Conservation (phyloP, 2,797 vertebrate species). For the Vipera ursinii region DNA sequence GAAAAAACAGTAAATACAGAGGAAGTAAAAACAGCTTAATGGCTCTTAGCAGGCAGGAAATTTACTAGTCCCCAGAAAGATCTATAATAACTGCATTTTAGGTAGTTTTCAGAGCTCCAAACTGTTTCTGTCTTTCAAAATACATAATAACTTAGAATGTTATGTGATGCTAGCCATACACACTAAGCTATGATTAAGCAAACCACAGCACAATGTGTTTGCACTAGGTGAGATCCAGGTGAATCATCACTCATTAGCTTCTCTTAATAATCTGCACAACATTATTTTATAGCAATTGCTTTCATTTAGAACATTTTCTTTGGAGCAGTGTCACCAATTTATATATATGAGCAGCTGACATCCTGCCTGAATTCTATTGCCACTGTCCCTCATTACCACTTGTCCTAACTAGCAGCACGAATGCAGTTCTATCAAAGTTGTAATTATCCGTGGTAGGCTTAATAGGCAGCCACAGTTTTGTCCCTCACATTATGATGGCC, state of each 20-base stretch:
- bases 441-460: background rate
- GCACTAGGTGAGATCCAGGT: background rate
- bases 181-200: background rate
- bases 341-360: background rate
- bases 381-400: background rate
- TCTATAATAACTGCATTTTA: background rate
- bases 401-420: background rate
- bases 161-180: background rate
- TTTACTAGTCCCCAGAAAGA: background rate
- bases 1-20: background rate
- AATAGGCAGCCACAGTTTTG: background rate
- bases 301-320: background rate
- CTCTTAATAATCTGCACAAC: background rate
- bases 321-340: background rate
- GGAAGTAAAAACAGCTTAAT: background rate
- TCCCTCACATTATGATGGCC: background rate
- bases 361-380: background rate
- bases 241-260: background rate
- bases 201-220: background rate
- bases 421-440: background rate
- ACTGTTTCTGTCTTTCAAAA: background rate
- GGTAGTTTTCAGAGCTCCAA: background rate
- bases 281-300: background rate
- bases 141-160: background rate
- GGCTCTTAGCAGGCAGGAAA: background rate